phyloP scores from a whole-genome alignment of 2,888 invertebrate genomes.

The Dryobota labecula region DNA sequence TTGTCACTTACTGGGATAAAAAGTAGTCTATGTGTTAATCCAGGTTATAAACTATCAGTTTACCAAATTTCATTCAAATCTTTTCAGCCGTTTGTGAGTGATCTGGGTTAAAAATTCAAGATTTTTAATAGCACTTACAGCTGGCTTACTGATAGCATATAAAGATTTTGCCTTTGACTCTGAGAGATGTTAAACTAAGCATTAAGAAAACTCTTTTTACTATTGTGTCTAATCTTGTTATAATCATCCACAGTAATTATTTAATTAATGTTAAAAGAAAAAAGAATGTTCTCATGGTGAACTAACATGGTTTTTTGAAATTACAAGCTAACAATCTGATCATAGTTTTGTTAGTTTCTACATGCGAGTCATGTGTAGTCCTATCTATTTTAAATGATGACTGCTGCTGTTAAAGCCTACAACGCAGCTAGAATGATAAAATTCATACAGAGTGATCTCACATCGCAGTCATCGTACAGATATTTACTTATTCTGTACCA shows the following conservation, averaged over 20 bases:
- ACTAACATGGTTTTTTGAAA: not conserved
- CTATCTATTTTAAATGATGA: constrained; percentile 40
- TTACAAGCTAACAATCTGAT: not conserved
- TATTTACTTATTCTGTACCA: not conserved
- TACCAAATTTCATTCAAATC: no score
- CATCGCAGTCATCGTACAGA: not conserved
- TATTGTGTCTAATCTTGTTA: no score
- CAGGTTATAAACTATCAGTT: no score
- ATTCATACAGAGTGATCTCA: constrained; percentile 21
- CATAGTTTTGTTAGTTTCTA: not conserved
- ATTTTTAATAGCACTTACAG: no score
- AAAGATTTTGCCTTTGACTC: no score
- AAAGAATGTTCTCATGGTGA: not conserved
- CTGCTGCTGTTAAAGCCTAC: not conserved
- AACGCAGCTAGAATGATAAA: not conserved
- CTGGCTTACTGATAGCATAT: no score
- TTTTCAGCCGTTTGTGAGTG: no score
- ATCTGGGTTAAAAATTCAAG: no score
- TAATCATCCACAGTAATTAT: no score
- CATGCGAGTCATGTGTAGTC: constrained; percentile 1
- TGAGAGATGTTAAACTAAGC: not conserved
- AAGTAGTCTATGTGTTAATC: no score
- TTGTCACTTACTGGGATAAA: no score
- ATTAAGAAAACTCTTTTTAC: not conserved
- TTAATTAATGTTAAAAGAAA: no score